Conservation (phyloP, 2,797 vertebrate genomes). For the Nannoperca australis region DNA sequence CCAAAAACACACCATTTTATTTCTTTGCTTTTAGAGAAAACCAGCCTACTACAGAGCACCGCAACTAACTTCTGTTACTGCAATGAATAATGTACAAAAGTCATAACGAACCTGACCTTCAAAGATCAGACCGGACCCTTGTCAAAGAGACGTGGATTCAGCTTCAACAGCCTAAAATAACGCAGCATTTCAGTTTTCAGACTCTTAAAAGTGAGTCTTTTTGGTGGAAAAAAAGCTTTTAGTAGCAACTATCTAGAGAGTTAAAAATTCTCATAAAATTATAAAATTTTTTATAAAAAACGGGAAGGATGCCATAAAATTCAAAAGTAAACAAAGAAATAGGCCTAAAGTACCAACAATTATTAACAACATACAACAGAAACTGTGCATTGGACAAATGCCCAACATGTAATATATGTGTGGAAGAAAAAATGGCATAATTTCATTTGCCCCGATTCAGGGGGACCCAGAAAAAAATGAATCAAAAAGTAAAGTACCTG, state of each 20-base stretch:
- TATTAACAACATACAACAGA: not conserved
- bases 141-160: not conserved
- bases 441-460: slow-evolving; percentile 22
- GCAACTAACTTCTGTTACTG: not conserved
- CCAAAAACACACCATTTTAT: no score
- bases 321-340: not conserved
- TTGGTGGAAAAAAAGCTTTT: not conserved
- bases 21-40: no score
- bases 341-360: not conserved
- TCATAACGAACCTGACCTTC: not conserved
- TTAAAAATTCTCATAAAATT: no score
- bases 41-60: no score
- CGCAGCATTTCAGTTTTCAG: not conserved
- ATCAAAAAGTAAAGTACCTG: slow-evolving; percentile 30
- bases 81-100: not conserved
- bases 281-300: not conserved
- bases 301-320: not conserved
- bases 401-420: not conserved
- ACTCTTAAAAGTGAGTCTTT: not conserved
- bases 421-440: not conserved
- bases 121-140: not conserved
- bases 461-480: not conserved
- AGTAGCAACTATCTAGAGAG: not conserved
- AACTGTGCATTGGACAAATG: not conserved
- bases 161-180: not conserved